A percentile compares a stretch with the other conserved stretches of the same genome.
phyloP scores from a whole-genome alignment of 2,888 invertebrate species.

The Hirudinaria manillensis region DNA sequence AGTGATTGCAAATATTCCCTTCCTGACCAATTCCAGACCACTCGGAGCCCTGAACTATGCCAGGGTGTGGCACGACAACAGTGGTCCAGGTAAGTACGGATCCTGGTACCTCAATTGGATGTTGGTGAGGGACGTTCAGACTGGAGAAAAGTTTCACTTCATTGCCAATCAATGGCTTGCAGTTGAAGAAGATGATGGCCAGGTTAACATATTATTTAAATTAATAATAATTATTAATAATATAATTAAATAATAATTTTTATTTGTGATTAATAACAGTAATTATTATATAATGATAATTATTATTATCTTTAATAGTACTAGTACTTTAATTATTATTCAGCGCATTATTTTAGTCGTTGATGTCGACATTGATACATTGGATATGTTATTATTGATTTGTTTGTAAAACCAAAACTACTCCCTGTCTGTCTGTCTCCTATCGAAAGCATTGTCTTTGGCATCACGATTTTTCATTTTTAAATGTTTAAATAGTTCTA shows the following conservation, averaged over 20 bases:
- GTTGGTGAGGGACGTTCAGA: constrained; percentile 56
- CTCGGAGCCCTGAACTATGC: constrained; percentile 55
- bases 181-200: constrained; percentile 57
- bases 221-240: too few relatives aligned
- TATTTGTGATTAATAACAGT: neutral
- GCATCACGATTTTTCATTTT: too few relatives aligned
- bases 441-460: too few relatives aligned
- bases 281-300: neutral
- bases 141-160: constrained; percentile 55
- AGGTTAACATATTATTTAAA: constrained; percentile 43
- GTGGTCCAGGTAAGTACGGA: constrained; percentile 53
- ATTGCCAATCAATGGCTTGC: constrained; percentile 56
- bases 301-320: neutral
- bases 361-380: too few relatives aligned
- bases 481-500: too few relatives aligned
- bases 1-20: too few relatives aligned
- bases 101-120: constrained; percentile 57
- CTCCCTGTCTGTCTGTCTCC: too few relatives aligned
- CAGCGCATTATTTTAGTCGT: too few relatives aligned
- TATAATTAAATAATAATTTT: neutral
- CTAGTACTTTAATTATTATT: neutral
- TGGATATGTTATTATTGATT: too few relatives aligned
- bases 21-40: constrained; percentile 50
- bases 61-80: constrained; percentile 58
- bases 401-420: too few relatives aligned